Percentiles rank a stretch among this genome's conserved stretches.
Evolutionary conservation across 2,888 invertebrate species (phyloP).

Genomic region (Calephelis perditalis): DNA sequence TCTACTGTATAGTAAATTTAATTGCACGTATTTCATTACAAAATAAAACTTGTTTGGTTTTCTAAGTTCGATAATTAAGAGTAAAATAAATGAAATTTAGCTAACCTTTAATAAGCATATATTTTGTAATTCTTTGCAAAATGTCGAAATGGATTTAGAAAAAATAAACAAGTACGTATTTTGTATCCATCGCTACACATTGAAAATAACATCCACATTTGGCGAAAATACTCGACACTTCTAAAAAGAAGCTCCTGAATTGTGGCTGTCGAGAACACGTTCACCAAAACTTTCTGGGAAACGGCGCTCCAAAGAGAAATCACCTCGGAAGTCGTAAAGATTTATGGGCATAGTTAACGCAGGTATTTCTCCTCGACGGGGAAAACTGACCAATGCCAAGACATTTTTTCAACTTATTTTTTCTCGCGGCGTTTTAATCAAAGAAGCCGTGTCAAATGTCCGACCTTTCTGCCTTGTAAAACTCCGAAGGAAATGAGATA

Average conservation of each 20-base stretch:
- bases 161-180: too few species aligned
- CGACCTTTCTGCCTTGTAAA: slow-evolving; percentile 27
- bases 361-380: slow-evolving; percentile 55
- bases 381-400: slow-evolving; percentile 53
- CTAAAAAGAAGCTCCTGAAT: slow-evolving; percentile 40
- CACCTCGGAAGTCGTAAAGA: slow-evolving; percentile 62
- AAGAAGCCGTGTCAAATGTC: slow-evolving; percentile 34
- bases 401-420: slow-evolving; percentile 37
- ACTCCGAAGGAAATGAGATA: slow-evolving; percentile 23
- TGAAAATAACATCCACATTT: not conserved
- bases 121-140: too few species aligned
- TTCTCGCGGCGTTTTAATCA: slow-evolving; percentile 32
- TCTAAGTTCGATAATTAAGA: too few species aligned
- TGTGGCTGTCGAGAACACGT: slow-evolving; percentile 52
- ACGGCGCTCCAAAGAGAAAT: slow-evolving; percentile 54
- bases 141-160: too few species aligned
- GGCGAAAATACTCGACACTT: slow-evolving; percentile 32
- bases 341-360: slow-evolving; percentile 66
- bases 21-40: too few species aligned
- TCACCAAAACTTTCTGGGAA: slow-evolving; percentile 56
- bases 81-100: too few species aligned
- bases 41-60: too few species aligned
- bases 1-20: too few species aligned
- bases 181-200: too few species aligned
- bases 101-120: too few species aligned